Evolutionary conservation across 2,888 invertebrate genomes (phyloP).

Genomic region (Epinotia bilunana): DNA sequence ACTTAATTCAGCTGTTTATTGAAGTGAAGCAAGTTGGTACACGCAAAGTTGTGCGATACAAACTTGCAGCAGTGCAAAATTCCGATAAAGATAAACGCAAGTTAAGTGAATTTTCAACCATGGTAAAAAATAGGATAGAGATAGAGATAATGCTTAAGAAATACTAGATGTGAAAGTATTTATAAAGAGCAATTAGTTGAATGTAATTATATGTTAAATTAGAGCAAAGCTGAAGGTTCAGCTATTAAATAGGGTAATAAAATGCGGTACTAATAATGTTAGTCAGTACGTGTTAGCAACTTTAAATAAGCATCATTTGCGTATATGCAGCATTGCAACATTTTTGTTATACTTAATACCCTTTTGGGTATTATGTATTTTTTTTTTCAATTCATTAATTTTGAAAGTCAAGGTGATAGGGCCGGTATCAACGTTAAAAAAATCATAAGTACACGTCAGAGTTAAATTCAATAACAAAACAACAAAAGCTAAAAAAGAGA

Average conservation of each 20-base stretch:
- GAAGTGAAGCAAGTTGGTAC: constrained; percentile 62
- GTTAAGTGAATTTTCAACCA: constrained; percentile 32
- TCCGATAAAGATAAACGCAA: constrained; percentile 34
- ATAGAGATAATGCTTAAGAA: not conserved
- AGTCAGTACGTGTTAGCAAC: not conserved
- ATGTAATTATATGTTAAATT: not conserved
- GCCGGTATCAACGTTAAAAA: constrained; percentile 20
- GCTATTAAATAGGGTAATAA: not conserved
- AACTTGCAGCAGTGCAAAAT: constrained; percentile 36
- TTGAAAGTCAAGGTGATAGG: constrained; percentile 13
- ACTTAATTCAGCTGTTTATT: constrained; percentile 77
- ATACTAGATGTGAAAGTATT: not conserved
- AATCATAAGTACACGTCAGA: constrained; percentile 34
- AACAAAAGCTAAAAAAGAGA: constrained; percentile 41
- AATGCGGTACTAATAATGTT: not conserved
- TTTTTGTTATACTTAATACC: too few relatives aligned
- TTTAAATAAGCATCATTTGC: not conserved
- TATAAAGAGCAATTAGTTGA: not conserved
- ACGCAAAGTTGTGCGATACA: constrained; percentile 37
- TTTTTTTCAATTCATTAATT: not conserved
- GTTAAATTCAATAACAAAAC: constrained; percentile 34
- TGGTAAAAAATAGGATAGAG: not conserved
- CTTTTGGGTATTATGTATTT: not conserved
- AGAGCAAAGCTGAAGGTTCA: not conserved
- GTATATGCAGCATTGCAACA: not conserved